Conservation (phyloP, 2,113 vertebrate genomes). For the Ammodytes marinus region DNA sequence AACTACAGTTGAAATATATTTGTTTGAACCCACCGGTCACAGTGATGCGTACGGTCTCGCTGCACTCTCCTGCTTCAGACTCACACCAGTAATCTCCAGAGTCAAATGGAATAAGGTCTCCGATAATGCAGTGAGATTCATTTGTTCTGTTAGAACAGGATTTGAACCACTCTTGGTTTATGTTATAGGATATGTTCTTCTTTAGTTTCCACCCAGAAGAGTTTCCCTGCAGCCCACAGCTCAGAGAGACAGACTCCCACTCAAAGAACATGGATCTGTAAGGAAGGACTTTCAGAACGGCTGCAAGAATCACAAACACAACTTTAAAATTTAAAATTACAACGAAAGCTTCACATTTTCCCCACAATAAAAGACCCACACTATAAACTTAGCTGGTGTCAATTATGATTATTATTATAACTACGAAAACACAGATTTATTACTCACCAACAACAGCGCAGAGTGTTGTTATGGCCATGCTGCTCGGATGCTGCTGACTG, state of each 20-base stretch:
- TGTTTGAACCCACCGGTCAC: constrained; percentile 6
- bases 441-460: constrained; percentile 52
- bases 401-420: too few relatives aligned
- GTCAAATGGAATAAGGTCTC: fast-evolving
- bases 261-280: constrained; percentile 58
- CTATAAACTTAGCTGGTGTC: neutral
- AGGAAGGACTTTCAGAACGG: neutral
- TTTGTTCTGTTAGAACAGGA: fast-evolving
- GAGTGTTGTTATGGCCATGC: constrained; percentile 46
- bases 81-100: constrained; percentile 21
- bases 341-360: neutral
- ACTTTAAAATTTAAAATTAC: neutral
- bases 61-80: neutral
- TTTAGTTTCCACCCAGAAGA: constrained; percentile 19
- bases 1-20: too few relatives aligned
- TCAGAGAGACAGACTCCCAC: constrained; percentile 36
- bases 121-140: fast-evolving
- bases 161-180: fast-evolving
- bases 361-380: neutral
- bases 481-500: neutral
- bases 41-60: constrained; percentile 7
- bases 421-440: neutral
- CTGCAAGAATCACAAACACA: constrained; percentile 27
- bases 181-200: fast-evolving
- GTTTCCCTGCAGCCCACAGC: constrained; percentile 17